Percentiles rank a stretch among this genome's conserved stretches.
Evolutionary conservation across 1,140 invertebrate species (phyloP).

Genomic region (Diorhabda carinulata): DNA sequence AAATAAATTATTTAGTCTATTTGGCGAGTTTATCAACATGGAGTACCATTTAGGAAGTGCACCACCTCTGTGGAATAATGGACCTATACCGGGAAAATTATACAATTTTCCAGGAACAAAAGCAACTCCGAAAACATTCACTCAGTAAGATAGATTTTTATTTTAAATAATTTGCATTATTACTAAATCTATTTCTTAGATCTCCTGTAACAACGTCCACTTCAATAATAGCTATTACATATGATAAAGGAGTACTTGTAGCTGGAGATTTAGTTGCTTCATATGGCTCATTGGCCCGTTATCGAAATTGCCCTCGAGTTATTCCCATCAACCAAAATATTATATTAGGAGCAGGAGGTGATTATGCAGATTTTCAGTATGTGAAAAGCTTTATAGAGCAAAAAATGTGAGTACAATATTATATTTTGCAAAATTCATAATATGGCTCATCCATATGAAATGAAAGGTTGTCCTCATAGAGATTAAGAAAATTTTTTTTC

Average conservation of each 20-base stretch:
- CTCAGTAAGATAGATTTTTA: constrained; percentile 59
- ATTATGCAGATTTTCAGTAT: constrained; percentile 94
- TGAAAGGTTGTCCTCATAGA: no score
- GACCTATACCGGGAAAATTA: constrained; percentile 63
- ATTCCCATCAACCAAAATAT: constrained; percentile 86
- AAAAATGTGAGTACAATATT: constrained; percentile 69
- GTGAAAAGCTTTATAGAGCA: constrained; percentile 83
- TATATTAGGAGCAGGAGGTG: constrained; percentile 84
- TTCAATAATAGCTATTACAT: constrained; percentile 84
- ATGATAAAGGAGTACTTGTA: constrained; percentile 83
- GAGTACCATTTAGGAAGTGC: constrained; percentile 9
- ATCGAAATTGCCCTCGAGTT: constrained; percentile 76
- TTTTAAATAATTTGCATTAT: constrained; percentile 23
- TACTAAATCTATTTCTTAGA: constrained; percentile 51
- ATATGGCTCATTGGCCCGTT: constrained; percentile 88
- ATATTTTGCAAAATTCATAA: no score
- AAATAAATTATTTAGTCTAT: no score
- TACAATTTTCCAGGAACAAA: constrained; percentile 63
- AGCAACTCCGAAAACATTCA: constrained; percentile 53
- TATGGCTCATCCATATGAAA: no score
- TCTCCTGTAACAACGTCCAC: constrained; percentile 84
- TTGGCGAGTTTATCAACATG: no score
- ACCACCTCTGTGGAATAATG: constrained; percentile 65
- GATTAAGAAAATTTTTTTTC: no score
- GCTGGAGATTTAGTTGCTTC: constrained; percentile 89